Conservation (phyloP, 2,113 vertebrate species). For the Ciconia maguari region DNA sequence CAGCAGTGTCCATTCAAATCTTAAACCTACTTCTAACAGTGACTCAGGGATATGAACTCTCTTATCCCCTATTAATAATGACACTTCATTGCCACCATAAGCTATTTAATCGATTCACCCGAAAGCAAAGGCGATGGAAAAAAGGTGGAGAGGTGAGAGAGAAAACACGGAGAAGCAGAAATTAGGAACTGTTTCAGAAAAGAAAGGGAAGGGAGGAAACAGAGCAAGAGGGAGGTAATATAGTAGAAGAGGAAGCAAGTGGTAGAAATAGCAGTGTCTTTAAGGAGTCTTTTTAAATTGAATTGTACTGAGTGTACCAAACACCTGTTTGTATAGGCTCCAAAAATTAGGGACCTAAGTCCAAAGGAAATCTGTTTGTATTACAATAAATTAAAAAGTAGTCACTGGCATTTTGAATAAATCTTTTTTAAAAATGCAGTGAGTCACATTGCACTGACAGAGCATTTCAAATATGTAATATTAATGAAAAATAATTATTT, state of each 20-base stretch:
- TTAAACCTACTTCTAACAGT: not conserved
- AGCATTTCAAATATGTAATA: not conserved
- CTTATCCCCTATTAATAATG: not conserved
- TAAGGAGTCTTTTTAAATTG: not conserved
- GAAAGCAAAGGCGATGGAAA: not conserved
- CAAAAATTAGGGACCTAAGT: not conserved
- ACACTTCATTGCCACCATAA: not conserved
- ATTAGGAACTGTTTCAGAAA: not conserved
- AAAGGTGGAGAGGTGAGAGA: not conserved
- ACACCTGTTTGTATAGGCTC: not conserved
- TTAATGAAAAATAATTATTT: not conserved
- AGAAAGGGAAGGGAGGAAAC: not conserved
- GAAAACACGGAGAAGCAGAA: not conserved
- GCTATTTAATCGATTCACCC: not conserved
- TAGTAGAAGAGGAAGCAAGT: not conserved
- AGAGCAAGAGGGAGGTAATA: not conserved
- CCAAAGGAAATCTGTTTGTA: not conserved
- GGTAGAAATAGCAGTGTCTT: not conserved
- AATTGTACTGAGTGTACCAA: not conserved
- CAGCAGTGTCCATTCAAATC: not conserved
- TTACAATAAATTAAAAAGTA: not conserved
- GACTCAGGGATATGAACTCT: not conserved
- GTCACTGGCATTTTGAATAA: not conserved
- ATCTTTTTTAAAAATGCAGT: not conserved
- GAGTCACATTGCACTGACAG: not conserved